Evolutionary conservation across 2,888 invertebrate genomes (phyloP), one percentile per base, ranked within the genome.

Genomic region (Torymus texanus): DNA sequence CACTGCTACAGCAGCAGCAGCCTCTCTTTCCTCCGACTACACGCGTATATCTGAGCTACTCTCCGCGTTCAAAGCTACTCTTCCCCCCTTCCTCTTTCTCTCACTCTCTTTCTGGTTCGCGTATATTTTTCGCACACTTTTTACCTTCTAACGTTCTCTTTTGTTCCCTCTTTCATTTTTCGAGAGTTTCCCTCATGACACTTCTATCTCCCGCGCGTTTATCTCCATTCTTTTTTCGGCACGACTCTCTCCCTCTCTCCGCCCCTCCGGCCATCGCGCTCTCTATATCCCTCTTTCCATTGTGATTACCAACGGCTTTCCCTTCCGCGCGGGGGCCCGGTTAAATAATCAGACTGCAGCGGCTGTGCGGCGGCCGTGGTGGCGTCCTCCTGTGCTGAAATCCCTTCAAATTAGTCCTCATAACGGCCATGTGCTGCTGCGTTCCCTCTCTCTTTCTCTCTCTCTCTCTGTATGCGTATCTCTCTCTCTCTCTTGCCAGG

Each of bases 321-420:
- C 8, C 18, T 58, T 70, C 16, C 18, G 53, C 18, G 21, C 41
- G 8, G 18, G 68, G 18, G 56, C 10, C 16, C 59, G 70, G 18
- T 59, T 70, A 59, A 70, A 70, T 70, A 59, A 70, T 70, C 58
- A 70, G 10, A 59, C 70, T 10, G 16, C 24, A 21, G 67, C 24
- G 8, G 24, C 11, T 24, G 24, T 14, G 16, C 24, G 16, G 16
- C 14, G 24, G 16, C 14, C 12, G 16, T 14, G 14, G 16, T 14
- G 14, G 16, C 63, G 41, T 63, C 50, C 41, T n/a, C n/a, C 16
- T 41, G 16, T 8, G 41, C 21, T 50, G 63, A 41, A 50, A 63
- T 41, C 63, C 41, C 50, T 8, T 14, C 65, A 51, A 65, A 65
- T 65, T 51, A 65, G 65, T 18, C 18, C 65, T 65, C 51, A 16